Conservation (phyloP, 2,797 vertebrate genomes). For the Chaetophractus vellerosus region DNA sequence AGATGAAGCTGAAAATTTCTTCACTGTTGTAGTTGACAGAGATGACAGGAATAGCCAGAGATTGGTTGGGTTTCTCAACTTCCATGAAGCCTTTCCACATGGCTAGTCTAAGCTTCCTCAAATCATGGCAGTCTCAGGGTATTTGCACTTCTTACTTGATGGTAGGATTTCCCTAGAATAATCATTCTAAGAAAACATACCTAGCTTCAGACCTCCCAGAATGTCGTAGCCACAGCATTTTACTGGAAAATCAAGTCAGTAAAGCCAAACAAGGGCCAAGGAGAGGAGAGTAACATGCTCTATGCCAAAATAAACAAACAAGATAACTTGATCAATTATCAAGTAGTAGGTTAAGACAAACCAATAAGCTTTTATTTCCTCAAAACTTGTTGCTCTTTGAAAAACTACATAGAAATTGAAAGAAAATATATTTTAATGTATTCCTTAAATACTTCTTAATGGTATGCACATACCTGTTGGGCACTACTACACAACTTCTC, state of each 20-base stretch:
- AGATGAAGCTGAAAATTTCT: neutral
- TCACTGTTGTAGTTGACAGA: neutral
- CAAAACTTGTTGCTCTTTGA: neutral
- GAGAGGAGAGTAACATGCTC: neutral
- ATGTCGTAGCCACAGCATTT: neutral
- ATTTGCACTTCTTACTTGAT: neutral
- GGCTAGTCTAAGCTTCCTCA: neutral
- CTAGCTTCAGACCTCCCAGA: neutral
- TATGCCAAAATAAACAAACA: neutral
- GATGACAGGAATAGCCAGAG: neutral
- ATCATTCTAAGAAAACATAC: neutral
- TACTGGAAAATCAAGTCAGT: neutral
- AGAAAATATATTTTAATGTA: neutral
- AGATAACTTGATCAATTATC: neutral
- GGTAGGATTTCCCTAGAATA: neutral
- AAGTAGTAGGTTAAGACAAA: neutral
- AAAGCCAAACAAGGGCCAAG: neutral
- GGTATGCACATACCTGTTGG: rapidly evolving
- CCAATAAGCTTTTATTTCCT: neutral
- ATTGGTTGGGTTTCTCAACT: neutral
- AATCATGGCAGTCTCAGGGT: neutral
- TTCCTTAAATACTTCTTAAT: slow-evolving; percentile 28
- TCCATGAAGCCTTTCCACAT: neutral
- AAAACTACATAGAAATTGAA: neutral
- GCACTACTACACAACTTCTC: neutral